Conservation (phyloP, 2,113 vertebrate genomes). For the Abramis brama region DNA sequence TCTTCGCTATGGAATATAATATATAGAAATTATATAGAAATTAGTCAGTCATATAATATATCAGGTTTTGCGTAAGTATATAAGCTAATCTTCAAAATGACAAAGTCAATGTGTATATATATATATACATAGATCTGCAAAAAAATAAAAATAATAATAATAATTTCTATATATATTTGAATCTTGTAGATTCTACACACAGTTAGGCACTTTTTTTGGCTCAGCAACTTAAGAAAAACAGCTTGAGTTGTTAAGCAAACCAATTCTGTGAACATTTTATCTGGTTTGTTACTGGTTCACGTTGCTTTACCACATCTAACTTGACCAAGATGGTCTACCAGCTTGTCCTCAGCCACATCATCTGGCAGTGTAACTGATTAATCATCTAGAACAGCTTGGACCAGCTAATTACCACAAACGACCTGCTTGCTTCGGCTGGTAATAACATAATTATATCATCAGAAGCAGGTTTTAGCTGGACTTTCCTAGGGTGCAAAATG, state of each 20-base stretch:
- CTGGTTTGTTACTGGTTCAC: neutral
- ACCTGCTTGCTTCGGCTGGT: slow-evolving; percentile 19
- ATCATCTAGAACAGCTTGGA: slow-evolving; percentile 27
- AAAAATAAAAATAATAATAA: too few species aligned
- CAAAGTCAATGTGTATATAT: neutral
- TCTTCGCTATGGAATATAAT: neutral
- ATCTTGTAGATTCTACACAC: too few species aligned
- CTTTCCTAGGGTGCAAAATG: neutral
- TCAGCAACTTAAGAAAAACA: too few species aligned
- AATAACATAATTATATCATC: slow-evolving; percentile 12
- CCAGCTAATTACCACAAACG: slow-evolving; percentile 28
- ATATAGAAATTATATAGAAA: neutral
- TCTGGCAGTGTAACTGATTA: slow-evolving; percentile 8
- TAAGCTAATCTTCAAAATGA: neutral
- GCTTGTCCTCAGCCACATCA: slow-evolving; percentile 13
- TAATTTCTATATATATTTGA: too few species aligned
- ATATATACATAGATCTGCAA: too few species aligned
- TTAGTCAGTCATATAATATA: too few species aligned
- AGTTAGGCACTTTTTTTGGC: neutral
- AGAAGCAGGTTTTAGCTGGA: neutral
- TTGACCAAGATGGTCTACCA: slow-evolving; percentile 20
- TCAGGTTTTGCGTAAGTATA: neutral
- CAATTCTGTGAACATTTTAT: neutral
- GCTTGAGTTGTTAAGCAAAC: neutral
- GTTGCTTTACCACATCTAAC: neutral